Base-by-base conservation (phyloP, 1,140 invertebrate genomes). In the Vollenhovia emeryi region DNA sequence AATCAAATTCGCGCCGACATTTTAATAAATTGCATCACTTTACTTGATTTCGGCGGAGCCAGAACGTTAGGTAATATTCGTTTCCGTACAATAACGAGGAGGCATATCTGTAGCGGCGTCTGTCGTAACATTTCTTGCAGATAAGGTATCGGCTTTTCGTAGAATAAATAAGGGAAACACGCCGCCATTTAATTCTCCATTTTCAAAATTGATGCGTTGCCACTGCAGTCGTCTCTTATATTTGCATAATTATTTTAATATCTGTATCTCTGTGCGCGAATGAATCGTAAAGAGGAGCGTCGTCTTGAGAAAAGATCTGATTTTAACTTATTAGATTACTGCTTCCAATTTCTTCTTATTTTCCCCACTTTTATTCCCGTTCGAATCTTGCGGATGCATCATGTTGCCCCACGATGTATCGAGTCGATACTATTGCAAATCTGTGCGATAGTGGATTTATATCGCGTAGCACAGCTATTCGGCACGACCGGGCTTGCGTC, bases 401-500 rank as follows among this genome's bases (percentile, higher is more conserved):
- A 21, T 11, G 33, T 27, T 18, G 33, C 15, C 21, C n/a, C 8
- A 11, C 2, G 9, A 18, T 40, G 0, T 15, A 27, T 7, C 5
- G 5, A 7, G 48, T n/a, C 24, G 13, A 60, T 13, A 21, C 3
- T 36, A 18, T 24, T 15, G 15, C 8, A 40, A 79, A 80, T 59
- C 27, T 59, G 18, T 30, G 64, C 45, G 33, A 52, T 33, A 73
- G 66, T n/a, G 52, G 15, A 71, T 73, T 73, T 82, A 30, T 57
- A 73, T 73, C 24, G 50, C 18, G 30, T 33, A 50, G 40, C 55
- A 24, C 60, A 36, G 40, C 11, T 52, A 27, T 80, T 78, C 57
- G 59, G 48, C 62, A 21, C 62, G 87, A 73, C 33, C 80, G 86
- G 85, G 73, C 86, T 75, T 76, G 85, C 84, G 78, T 85, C 75